Base-by-base conservation (phyloP, 2,797 vertebrate species). In the Crypturellus tataupa region DNA sequence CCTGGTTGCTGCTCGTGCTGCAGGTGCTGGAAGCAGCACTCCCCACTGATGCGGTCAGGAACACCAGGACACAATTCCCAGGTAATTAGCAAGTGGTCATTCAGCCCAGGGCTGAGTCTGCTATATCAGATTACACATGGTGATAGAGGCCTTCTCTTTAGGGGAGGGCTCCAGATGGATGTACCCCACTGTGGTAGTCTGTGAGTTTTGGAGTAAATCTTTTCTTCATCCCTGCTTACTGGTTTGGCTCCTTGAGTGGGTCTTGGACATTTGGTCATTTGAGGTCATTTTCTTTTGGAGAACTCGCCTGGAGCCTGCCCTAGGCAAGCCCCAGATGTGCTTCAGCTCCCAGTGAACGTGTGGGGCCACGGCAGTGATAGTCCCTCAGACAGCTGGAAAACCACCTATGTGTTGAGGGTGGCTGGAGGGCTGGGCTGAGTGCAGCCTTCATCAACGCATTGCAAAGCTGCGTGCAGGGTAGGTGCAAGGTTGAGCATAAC, bases 41-140 rank as follows among this genome's bases (percentile, higher is more conserved):
- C 35, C 35, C 0, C 1, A 53, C 42, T 67, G 42, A 15, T 33
- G 75, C 46, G 3, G 47, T 6, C 81, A 67, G 51, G 70, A 86
- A 4, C 20, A 1, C 35, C 42, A 51, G 75, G 65, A 0, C 0
- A 0, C 13, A 2, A 18, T 44, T 72, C 25, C 2, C 24, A 35
- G 44, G 24, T 18, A 62, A 2, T 27, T 39, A 49, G 20, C 16
- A 65, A 70, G 8, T 12, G 16, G 39, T 80, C 8, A 6, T 70
- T 80, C 79, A 82, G 68, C 64, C 53, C 18, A 6, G 27, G 37
- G 53, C n/a, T 60, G 39, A 33, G 42, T 72, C 40, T 7, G 3
- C 2, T 35, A 5, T 6, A 3, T 46, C 84, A 87, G 27, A 40
- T 56, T 15, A 15, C 65, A 47, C 51, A 8, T 37, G n/a, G 35